Evolutionary conservation across 2,888 invertebrate genomes (phyloP).

Genomic region (Pyrocoelia pectoralis): DNA sequence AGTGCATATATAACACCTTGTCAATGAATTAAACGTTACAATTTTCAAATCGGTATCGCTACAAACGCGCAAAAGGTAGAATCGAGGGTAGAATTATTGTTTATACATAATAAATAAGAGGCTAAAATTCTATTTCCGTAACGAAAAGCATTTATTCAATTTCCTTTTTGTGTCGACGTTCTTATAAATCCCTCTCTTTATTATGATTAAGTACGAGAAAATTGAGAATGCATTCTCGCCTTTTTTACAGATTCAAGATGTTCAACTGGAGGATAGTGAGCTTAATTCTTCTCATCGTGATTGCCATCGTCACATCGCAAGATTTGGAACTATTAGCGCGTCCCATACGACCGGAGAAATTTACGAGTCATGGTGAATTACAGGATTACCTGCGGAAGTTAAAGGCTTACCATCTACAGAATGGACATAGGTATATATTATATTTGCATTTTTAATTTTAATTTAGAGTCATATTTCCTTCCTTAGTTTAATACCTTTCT

Average conservation of each 20-base stretch:
- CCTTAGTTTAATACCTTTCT: too few species aligned
- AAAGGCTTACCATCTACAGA: conserved; percentile 29
- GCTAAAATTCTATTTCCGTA: background rate
- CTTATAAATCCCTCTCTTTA: too few species aligned
- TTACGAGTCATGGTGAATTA: conserved; percentile 39
- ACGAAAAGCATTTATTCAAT: background rate
- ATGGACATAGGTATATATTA: conserved; percentile 29
- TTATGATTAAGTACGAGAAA: too few species aligned
- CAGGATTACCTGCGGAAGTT: conserved; percentile 37
- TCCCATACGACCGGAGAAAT: conserved; percentile 40
- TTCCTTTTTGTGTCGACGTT: background rate
- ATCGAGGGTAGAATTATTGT: background rate
- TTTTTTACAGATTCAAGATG: conserved; percentile 28
- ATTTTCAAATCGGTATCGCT: background rate
- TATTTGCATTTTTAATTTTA: background rate
- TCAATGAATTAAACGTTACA: background rate
- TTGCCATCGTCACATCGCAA: conserved; percentile 31
- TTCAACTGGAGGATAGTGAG: conserved; percentile 31
- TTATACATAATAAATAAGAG: background rate
- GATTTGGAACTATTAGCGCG: conserved; percentile 30
- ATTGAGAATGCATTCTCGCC: conserved; percentile 11
- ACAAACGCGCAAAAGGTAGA: background rate
- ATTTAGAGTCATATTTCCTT: background rate
- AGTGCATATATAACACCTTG: background rate
- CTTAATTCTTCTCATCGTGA: conserved; percentile 29